These are phyloP conservation scores for Margaritifera margaritifera DNA, from an alignment of 2,888 invertebrate species.

Conservation along the genomic window DNA sequence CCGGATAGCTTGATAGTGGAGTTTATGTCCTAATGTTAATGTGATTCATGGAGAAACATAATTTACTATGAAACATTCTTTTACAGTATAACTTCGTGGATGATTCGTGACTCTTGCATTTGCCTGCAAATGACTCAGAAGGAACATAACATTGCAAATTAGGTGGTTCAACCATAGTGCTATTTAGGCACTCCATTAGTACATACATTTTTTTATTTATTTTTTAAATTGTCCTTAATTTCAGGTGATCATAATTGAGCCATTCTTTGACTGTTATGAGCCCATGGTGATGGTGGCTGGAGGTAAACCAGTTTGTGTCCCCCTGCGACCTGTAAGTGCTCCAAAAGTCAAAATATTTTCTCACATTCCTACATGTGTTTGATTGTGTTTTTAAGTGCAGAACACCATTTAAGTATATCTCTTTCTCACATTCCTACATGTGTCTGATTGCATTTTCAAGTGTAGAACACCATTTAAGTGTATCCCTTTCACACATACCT, in stretches of 20 bases:
- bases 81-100: too few relatives aligned
- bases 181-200: too few relatives aligned
- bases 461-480: background rate
- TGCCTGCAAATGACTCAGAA: too few relatives aligned
- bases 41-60: too few relatives aligned
- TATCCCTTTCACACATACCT: too few relatives aligned
- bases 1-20: too few relatives aligned
- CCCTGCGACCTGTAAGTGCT: slow-evolving; percentile 80
- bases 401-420: background rate
- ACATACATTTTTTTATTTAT: too few relatives aligned
- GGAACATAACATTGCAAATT: too few relatives aligned
- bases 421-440: background rate
- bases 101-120: too few relatives aligned
- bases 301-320: slow-evolving; percentile 89
- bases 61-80: too few relatives aligned
- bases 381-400: background rate
- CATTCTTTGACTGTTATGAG: slow-evolving; percentile 98
- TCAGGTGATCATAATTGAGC: slow-evolving; percentile 96
- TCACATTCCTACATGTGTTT: background rate
- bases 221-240: slow-evolving; percentile 7
- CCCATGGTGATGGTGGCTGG: slow-evolving; percentile 93
- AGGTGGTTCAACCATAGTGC: too few relatives aligned
- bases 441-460: background rate
- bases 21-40: too few relatives aligned
- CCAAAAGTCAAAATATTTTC: background rate